Evolutionary conservation across 2,113 vertebrate species (phyloP).

Genomic region (Oxyruncus cristatus): DNA sequence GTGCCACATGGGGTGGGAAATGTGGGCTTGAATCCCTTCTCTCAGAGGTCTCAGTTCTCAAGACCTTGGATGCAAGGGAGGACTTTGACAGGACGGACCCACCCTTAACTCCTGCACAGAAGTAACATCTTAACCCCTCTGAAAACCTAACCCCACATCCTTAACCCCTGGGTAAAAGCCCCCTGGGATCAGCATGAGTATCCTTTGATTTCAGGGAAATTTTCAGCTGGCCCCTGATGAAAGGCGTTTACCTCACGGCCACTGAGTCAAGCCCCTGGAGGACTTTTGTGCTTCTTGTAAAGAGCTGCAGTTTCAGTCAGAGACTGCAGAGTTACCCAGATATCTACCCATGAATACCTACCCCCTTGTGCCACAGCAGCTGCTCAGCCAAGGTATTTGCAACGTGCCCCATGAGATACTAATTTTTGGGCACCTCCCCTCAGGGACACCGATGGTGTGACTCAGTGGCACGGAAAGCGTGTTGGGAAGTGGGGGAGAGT

Average conservation of each 20-base stretch:
- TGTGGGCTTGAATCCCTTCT: neutral
- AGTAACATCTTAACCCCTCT: neutral
- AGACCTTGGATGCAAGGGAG: neutral
- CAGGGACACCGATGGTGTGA: neutral
- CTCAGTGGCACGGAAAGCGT: neutral
- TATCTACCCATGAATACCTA: neutral
- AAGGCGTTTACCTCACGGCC: neutral
- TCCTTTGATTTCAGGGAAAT: neutral
- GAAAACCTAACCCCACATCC: neutral
- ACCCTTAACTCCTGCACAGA: neutral
- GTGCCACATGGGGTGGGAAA: neutral
- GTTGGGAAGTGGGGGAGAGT: constrained; percentile 30
- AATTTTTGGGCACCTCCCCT: neutral
- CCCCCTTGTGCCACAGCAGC: neutral
- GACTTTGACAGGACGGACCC: neutral
- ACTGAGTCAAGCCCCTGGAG: neutral
- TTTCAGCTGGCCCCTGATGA: neutral
- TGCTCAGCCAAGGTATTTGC: neutral
- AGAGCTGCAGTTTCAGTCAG: neutral
- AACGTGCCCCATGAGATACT: neutral
- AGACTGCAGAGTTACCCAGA: neutral
- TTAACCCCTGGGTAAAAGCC: neutral
- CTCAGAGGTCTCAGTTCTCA: neutral
- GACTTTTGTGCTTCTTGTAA: neutral
- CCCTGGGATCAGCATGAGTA: neutral